Conservation (phyloP, 2,888 invertebrate species). For the Leuctra nigra region DNA sequence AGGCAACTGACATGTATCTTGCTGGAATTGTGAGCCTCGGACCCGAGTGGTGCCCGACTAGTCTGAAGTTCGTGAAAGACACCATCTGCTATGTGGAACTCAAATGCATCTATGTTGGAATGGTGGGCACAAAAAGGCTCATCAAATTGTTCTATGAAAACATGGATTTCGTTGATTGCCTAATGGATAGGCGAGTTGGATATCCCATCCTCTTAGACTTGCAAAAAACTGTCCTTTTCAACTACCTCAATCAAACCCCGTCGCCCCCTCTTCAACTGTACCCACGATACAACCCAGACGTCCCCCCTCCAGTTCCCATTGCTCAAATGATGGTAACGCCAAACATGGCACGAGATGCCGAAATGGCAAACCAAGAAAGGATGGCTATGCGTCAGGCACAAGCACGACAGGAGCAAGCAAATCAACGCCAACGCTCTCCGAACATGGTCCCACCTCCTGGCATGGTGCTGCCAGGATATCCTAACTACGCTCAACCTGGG, state of each 20-base stretch:
- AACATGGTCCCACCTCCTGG: not conserved
- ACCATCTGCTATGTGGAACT: slow-evolving; percentile 41
- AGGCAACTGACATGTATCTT: slow-evolving; percentile 54
- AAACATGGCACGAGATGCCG: too few relatives aligned
- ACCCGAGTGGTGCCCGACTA: slow-evolving; percentile 49
- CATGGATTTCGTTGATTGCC: slow-evolving; percentile 32
- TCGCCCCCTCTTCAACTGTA: slow-evolving; percentile 26
- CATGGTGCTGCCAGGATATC: too few relatives aligned
- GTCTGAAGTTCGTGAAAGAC: slow-evolving; percentile 40
- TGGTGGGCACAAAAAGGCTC: slow-evolving; percentile 27
- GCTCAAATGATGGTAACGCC: not conserved
- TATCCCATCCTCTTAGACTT: slow-evolving; percentile 29
- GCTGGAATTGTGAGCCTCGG: slow-evolving; percentile 48
- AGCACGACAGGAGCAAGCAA: not conserved
- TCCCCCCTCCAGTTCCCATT: slow-evolving; percentile 8
- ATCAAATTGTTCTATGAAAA: slow-evolving; percentile 33
- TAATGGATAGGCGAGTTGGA: slow-evolving; percentile 34
- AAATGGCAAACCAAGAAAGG: too few relatives aligned
- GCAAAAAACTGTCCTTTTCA: slow-evolving; percentile 20
- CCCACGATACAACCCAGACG: slow-evolving; percentile 2
- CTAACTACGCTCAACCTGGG: too few relatives aligned
- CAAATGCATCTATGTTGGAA: slow-evolving; percentile 33
- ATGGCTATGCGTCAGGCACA: not conserved
- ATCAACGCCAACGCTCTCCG: not conserved
- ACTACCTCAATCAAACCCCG: not conserved